Base-by-base conservation (phyloP, 1,140 invertebrate species). In the Dryas iulia region DNA sequence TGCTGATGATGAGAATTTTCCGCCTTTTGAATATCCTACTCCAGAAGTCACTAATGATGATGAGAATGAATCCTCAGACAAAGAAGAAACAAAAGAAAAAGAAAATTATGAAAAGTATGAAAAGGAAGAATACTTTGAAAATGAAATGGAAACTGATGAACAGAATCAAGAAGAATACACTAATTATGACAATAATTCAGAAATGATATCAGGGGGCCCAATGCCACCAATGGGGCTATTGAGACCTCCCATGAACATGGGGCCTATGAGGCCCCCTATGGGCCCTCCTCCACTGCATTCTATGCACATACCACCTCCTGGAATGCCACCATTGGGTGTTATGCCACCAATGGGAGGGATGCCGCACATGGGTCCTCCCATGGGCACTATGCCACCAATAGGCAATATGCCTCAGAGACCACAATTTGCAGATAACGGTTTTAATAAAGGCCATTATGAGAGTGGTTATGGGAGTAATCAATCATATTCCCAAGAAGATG, bases 1-100 rank as follows among this genome's bases (percentile, higher is more conserved):
- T 63, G 94, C 94, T 65, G 94, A 96, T 85, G 72, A 87, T 76
- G 78, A 93, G 64, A 78, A 87, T 78, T 73, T 84, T 69, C 60
- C 75, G 72, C 87, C 89, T 64, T 92, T 91, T 83, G 84, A 89
- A 72, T 92, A 91, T 81, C 89, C 87, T 30, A 73, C 79, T 18
- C 77, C 39, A 10, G 39, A 75, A 65, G 83, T 86, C 74, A 79
- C 76, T 70, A 78, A 82, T 69, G 81, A 81, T 18, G 76, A 84
- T 69, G 78, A 79, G 31, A 73, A 74, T 71, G 74, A 84, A 64
- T 60, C 73, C 61, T 58, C 75, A 63, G 78, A 81, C 14, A 47
- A 47, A 0, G 72, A 79, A 60, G 78, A 83, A 53, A 75, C 74
- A 24, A 71, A 82, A 30, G 68, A 83, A 2, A 81, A 82, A 70